Conservation (phyloP, 2,113 vertebrate species). For the Aleadryas rufinucha region DNA sequence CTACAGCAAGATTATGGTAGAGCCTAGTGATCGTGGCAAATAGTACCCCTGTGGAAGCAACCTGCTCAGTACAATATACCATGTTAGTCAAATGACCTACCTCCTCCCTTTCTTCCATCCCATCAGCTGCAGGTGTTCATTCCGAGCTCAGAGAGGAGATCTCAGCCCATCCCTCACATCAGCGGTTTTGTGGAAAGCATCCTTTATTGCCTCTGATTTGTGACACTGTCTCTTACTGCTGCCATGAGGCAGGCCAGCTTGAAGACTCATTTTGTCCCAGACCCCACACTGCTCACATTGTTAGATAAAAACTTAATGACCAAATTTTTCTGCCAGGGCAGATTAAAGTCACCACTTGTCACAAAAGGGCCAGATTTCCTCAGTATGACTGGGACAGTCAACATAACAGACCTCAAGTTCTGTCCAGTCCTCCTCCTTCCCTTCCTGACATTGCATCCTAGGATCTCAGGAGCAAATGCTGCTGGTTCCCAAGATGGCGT, state of each 20-base stretch:
- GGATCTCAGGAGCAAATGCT: neutral
- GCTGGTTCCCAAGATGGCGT: neutral
- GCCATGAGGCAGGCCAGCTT: neutral
- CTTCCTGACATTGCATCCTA: neutral
- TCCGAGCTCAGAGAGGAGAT: neutral
- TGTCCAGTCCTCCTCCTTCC: neutral
- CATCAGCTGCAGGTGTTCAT: neutral
- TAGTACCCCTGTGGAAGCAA: neutral
- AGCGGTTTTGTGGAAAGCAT: neutral
- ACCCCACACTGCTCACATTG: neutral
- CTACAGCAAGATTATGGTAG: neutral
- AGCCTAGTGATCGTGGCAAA: neutral
- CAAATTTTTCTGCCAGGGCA: neutral
- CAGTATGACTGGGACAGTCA: neutral
- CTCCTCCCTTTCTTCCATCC: neutral
- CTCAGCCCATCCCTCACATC: neutral
- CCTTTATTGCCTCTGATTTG: neutral
- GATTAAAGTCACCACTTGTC: neutral
- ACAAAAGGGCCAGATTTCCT: neutral
- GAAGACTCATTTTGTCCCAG: neutral
- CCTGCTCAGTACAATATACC: neutral
- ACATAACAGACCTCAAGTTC: fast-evolving
- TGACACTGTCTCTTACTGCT: neutral
- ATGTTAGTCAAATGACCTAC: neutral
- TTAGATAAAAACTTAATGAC: neutral